phyloP scores from a whole-genome alignment of 2,797 vertebrate species.

The Poeciliopsis infans region DNA sequence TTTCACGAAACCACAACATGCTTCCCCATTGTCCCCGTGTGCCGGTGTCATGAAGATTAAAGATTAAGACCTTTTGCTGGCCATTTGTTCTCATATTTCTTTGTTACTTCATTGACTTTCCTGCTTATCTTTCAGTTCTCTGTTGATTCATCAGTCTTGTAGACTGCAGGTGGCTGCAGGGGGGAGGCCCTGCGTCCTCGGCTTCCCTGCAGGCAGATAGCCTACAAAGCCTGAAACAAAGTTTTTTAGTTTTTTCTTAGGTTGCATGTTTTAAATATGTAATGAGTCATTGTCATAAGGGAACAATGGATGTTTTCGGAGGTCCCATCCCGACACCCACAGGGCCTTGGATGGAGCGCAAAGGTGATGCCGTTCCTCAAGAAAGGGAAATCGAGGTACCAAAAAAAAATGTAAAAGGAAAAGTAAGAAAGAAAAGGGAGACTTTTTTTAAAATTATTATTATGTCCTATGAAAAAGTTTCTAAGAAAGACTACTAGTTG shows the following conservation, averaged over 20 bases:
- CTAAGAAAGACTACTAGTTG: not conserved
- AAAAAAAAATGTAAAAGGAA: not conserved
- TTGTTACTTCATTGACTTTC: not conserved
- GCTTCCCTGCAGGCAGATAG: not conserved
- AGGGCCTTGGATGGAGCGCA: not conserved
- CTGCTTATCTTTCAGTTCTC: not conserved
- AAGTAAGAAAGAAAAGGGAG: not conserved
- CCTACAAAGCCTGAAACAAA: not conserved
- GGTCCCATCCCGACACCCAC: not conserved
- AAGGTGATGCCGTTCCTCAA: not conserved
- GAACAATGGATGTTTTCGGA: not conserved
- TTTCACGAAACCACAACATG: not conserved
- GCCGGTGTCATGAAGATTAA: conserved; percentile 1
- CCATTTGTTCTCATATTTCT: not conserved
- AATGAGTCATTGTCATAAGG: not conserved
- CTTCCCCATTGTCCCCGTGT: not conserved
- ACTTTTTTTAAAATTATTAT: not conserved
- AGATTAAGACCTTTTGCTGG: not conserved
- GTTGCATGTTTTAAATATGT: not conserved
- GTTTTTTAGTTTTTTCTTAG: not conserved
- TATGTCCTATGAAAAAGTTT: not conserved
- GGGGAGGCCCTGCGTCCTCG: not conserved
- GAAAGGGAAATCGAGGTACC: not conserved
- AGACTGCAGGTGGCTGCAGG: not conserved
- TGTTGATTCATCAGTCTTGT: not conserved